Evolutionary conservation across 1,140 invertebrate species (phyloP).

Genomic region (Drosophila simulans): DNA sequence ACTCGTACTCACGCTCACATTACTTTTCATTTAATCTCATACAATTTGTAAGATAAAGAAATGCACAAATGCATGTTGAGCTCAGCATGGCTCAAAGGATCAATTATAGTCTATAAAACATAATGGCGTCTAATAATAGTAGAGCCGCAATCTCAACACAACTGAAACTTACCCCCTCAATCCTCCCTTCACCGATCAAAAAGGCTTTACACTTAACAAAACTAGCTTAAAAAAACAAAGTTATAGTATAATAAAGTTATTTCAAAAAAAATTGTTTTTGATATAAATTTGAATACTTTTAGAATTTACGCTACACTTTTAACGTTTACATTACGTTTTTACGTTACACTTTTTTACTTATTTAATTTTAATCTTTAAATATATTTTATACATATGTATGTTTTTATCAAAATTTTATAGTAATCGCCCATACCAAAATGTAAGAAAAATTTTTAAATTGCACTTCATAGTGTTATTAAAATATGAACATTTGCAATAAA

Average conservation of each 20-base stretch:
- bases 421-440: too few species aligned
- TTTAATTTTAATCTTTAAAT: too few species aligned
- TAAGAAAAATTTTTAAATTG: too few species aligned
- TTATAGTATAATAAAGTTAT: too few species aligned
- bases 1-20: constrained; percentile 56
- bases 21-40: constrained; percentile 81
- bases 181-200: background rate
- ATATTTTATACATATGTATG: background rate
- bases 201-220: constrained; percentile 12
- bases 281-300: background rate
- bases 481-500: too few species aligned
- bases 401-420: too few species aligned
- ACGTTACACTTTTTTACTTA: too few species aligned
- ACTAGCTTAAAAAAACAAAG: too few species aligned
- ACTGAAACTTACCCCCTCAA: constrained; percentile 27
- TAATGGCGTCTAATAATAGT: constrained; percentile 84
- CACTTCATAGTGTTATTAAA: too few species aligned
- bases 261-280: too few species aligned
- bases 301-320: too few species aligned
- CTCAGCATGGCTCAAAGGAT: constrained; percentile 72
- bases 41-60: constrained; percentile 81
- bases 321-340: too few species aligned
- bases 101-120: constrained; percentile 84
- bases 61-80: constrained; percentile 59
- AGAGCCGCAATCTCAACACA: constrained; percentile 74